phyloP scores from a whole-genome alignment of 1,140 invertebrate species.

The Zaprionus africanus region DNA sequence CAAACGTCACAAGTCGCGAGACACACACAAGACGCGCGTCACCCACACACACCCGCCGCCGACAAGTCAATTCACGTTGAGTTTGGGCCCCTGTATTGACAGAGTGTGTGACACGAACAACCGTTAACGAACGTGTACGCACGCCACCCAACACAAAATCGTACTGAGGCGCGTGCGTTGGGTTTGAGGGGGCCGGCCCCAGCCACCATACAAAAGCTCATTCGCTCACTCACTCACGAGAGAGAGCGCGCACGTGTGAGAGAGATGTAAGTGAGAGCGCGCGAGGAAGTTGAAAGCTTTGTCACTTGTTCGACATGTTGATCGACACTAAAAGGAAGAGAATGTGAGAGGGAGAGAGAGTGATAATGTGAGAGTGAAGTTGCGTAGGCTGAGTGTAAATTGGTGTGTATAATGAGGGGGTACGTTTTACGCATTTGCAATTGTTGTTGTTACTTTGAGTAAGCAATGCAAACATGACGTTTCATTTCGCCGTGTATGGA shows the following conservation, averaged over 20 bases:
- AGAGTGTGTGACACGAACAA: slow-evolving; percentile 14
- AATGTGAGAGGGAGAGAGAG: not conserved
- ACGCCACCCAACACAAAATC: slow-evolving; percentile 31
- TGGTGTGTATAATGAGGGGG: not conserved
- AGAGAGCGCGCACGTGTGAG: not conserved
- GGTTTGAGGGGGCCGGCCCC: slow-evolving; percentile 29
- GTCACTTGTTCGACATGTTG: not conserved
- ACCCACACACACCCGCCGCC: slow-evolving; percentile 5
- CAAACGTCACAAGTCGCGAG: slow-evolving; percentile 22
- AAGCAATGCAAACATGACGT: not conserved
- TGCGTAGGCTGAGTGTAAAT: not conserved
- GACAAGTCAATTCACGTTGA: slow-evolving; percentile 6
- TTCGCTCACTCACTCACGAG: slow-evolving; percentile 4
- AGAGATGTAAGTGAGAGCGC: not conserved
- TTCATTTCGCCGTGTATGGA: not conserved
- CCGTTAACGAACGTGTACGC: slow-evolving; percentile 43
- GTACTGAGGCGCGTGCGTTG: slow-evolving; percentile 43
- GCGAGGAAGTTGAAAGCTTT: slow-evolving; percentile 17
- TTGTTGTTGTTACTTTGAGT: not conserved
- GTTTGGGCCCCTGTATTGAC: not conserved
- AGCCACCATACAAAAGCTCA: slow-evolving; percentile 32
- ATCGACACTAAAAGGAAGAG: not conserved
- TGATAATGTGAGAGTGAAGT: not conserved
- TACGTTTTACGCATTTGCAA: not conserved
- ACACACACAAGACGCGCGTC: slow-evolving; percentile 29